Conservation (phyloP, 2,888 invertebrate species). For the Mamestra brassicae region DNA sequence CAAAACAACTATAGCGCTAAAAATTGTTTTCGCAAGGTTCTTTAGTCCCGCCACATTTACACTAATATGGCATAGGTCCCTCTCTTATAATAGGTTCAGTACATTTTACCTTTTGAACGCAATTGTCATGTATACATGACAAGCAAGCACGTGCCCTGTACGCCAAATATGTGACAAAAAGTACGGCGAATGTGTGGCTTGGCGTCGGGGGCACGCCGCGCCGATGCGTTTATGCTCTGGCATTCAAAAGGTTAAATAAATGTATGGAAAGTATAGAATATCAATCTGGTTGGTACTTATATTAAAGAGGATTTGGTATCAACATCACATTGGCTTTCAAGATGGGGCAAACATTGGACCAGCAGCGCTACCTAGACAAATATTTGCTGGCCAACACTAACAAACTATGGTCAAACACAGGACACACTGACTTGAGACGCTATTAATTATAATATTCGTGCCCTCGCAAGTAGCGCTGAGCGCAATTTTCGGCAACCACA, state of each 20-base stretch:
- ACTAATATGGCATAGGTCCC: neutral
- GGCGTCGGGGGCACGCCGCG: too few relatives aligned
- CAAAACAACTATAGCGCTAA: neutral
- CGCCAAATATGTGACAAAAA: too few relatives aligned
- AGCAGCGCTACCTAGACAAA: neutral
- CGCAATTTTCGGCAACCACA: too few relatives aligned
- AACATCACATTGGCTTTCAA: constrained; percentile 31
- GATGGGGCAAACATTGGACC: constrained; percentile 29
- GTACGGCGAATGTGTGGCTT: too few relatives aligned
- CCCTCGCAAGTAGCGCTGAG: neutral
- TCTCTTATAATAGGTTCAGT: constrained; percentile 18
- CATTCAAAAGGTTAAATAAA: constrained; percentile 14
- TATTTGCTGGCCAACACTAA: constrained; percentile 12
- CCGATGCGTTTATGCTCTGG: too few relatives aligned
- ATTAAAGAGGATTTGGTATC: constrained; percentile 42
- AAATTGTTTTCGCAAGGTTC: neutral
- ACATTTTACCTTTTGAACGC: neutral
- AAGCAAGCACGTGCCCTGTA: too few relatives aligned
- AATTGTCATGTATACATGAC: too few relatives aligned
- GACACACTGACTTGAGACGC: neutral
- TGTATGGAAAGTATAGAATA: constrained; percentile 12
- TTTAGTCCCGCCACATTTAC: neutral
- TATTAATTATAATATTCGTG: neutral
- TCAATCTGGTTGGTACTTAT: constrained; percentile 23
- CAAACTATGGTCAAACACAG: neutral